Conservation (phyloP, 2,113 vertebrate genomes). For the Corydoras maculifer region DNA sequence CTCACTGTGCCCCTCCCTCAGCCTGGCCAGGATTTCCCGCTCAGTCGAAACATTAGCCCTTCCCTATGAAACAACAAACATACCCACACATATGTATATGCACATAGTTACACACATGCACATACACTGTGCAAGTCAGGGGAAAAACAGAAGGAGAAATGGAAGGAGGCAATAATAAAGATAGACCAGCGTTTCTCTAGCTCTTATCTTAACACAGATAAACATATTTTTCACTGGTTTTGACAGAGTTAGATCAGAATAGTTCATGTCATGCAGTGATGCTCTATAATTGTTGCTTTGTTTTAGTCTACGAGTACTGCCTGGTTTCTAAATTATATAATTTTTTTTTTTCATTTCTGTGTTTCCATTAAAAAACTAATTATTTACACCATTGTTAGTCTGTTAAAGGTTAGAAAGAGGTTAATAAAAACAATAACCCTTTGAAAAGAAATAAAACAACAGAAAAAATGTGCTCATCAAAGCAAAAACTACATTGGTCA, state of each 20-base stretch:
- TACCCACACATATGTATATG: slow-evolving; percentile 30
- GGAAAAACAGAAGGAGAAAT: background rate
- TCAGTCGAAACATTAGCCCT: slow-evolving; percentile 92
- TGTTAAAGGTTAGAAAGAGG: slow-evolving; percentile 38
- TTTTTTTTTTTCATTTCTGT: too few relatives aligned
- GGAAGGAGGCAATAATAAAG: slow-evolving; percentile 56
- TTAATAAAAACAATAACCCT: slow-evolving; percentile 14
- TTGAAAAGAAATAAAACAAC: slow-evolving; percentile 2
- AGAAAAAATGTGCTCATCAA: background rate
- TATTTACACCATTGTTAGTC: slow-evolving; percentile 3
- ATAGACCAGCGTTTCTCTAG: background rate
- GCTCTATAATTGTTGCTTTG: background rate
- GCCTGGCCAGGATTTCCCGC: slow-evolving; percentile 86
- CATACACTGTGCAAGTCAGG: background rate
- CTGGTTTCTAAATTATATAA: too few relatives aligned
- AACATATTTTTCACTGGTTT: background rate
- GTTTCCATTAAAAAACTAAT: background rate
- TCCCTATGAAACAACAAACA: slow-evolving; percentile 73
- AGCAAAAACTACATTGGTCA: slow-evolving; percentile 1
- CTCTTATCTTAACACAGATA: background rate
- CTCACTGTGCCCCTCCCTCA: slow-evolving; percentile 85
- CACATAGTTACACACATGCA: slow-evolving; percentile 25
- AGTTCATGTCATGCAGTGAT: background rate
- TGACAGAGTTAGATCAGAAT: background rate
- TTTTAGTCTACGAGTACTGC: too few relatives aligned